Percentiles rank a stretch among this genome's conserved stretches.
These are phyloP conservation scores for Varroa destructor DNA, from an alignment of 1,140 invertebrate species.

Conservation along the genomic window DNA sequence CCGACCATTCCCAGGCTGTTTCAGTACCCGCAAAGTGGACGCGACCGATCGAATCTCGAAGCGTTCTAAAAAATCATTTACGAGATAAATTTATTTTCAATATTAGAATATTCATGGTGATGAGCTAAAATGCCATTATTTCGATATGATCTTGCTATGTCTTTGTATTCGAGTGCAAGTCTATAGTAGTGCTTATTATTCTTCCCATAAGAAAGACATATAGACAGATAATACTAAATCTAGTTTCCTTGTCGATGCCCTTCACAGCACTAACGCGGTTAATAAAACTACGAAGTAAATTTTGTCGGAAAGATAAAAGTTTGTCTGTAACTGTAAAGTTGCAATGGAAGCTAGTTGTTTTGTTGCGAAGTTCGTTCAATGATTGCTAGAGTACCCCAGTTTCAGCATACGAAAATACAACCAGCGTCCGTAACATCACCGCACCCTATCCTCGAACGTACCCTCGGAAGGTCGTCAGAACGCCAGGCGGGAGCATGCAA, in stretches of 20 bases:
- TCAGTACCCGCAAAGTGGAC: constrained; percentile 45
- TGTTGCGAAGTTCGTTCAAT: too few relatives aligned
- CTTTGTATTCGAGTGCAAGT: neutral
- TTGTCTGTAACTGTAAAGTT: neutral
- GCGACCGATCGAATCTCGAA: constrained; percentile 36
- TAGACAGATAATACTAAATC: too few relatives aligned
- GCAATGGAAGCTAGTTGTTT: too few relatives aligned
- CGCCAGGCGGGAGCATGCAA: constrained; percentile 40
- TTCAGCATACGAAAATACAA: too few relatives aligned
- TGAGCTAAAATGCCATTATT: neutral
- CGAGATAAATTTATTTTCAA: constrained; percentile 3
- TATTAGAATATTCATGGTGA: neutral
- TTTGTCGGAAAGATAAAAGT: constrained; percentile 5
- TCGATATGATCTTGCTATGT: neutral
- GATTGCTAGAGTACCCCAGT: too few relatives aligned
- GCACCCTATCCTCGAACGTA: constrained; percentile 32
- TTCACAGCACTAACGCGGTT: too few relatives aligned
- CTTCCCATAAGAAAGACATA: too few relatives aligned
- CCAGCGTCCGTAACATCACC: too few relatives aligned
- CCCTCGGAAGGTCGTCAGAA: constrained; percentile 40
- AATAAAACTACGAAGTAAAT: neutral
- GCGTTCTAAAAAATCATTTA: constrained; percentile 29
- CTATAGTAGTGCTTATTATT: neutral
- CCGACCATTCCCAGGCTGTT: constrained; percentile 43
- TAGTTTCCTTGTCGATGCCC: too few relatives aligned